Percentiles rank a stretch among this genome's conserved stretches.
These are phyloP conservation scores for Belgica antarctica DNA, from an alignment of 2,888 invertebrate species.

Conservation along the genomic window DNA sequence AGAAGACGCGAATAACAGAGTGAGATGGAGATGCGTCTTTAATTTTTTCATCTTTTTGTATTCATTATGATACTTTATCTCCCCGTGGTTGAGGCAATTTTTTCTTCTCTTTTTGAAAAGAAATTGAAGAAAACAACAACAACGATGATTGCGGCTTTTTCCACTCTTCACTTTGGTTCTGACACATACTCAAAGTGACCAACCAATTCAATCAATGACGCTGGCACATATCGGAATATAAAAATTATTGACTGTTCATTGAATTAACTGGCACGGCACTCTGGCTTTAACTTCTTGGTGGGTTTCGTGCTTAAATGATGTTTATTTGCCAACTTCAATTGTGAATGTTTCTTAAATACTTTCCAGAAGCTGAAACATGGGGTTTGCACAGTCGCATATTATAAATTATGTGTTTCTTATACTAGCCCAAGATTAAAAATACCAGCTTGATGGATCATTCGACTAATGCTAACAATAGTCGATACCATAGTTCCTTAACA, in stretches of 20 bases:
- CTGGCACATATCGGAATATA: constrained; percentile 17
- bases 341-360: too few relatives aligned
- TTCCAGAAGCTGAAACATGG: too few relatives aligned
- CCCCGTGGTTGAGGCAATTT: not conserved
- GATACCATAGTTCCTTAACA: too few relatives aligned
- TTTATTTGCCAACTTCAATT: too few relatives aligned
- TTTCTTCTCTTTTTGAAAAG: not conserved
- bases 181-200: constrained; percentile 36
- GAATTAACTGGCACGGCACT: constrained; percentile 17
- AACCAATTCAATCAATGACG: constrained; percentile 35
- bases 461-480: too few relatives aligned
- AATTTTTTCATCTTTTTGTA: constrained; percentile 3
- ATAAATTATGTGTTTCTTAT: too few relatives aligned
- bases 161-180: constrained; percentile 12
- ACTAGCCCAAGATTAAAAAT: too few relatives aligned
- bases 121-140: not conserved
- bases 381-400: too few relatives aligned
- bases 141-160: not conserved
- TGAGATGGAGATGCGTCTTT: not conserved
- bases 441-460: too few relatives aligned
- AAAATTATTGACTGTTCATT: constrained; percentile 39
- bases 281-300: too few relatives aligned
- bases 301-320: too few relatives aligned
- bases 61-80: constrained; percentile 20
- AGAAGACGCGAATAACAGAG: constrained; percentile 4